Conservation (phyloP, 2,888 invertebrate species). For the Eupsilia transversa region DNA sequence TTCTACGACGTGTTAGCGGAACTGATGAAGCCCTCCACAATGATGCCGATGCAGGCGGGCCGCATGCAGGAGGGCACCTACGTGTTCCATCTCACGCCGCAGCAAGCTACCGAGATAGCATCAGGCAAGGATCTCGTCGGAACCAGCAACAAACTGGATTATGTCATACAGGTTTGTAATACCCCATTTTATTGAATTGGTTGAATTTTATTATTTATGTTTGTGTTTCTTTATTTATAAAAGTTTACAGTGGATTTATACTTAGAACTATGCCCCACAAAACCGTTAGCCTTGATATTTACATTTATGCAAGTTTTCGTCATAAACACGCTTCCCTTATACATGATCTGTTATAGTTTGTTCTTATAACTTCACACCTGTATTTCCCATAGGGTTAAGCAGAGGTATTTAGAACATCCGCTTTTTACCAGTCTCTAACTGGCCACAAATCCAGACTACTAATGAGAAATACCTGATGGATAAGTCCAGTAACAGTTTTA, state of each 20-base stretch:
- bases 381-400: not conserved
- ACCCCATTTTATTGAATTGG: not conserved
- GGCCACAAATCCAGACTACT: not conserved
- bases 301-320: not conserved
- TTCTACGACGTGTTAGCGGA: slow-evolving; percentile 97
- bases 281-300: not conserved
- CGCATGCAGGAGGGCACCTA: slow-evolving; percentile 96
- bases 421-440: not conserved
- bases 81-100: slow-evolving; percentile 97
- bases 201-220: not conserved
- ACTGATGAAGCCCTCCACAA: slow-evolving; percentile 96
- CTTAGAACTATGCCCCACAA: not conserved
- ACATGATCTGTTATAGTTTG: not conserved
- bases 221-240: not conserved
- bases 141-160: slow-evolving; percentile 92
- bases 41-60: slow-evolving; percentile 92
- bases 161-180: slow-evolving; percentile 90
- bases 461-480: not conserved
- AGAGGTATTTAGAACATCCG: not conserved
- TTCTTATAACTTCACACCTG: not conserved
- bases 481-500: not conserved
- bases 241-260: not conserved
- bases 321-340: not conserved
- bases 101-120: slow-evolving; percentile 97
- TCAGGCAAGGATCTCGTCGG: slow-evolving; percentile 92